Evolutionary conservation across 2,797 vertebrate species (phyloP), one percentile per base, ranked within the genome.

Genomic region (Dryobates pubescens): DNA sequence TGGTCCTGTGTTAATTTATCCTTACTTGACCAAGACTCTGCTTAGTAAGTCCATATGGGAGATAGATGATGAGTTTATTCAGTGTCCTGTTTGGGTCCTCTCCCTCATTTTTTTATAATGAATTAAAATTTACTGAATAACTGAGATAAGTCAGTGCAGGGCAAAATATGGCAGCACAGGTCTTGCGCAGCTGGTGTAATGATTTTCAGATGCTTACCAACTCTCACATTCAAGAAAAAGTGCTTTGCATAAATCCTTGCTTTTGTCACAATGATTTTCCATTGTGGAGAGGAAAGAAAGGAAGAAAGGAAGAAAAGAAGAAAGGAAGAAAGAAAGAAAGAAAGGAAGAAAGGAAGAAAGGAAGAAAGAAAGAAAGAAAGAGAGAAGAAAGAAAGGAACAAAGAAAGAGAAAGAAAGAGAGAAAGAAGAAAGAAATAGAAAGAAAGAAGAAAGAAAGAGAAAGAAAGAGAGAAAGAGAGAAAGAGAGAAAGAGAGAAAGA

Each of bases 191-290:
- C 23, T 82, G 20, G 13, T 79, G 24, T 82, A 91, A 83, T 43
- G 54, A 32, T 89, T 89, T 90, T 26, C 70, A 69, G 63, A n/a
- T 71, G 41, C 53, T 90, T 68, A 54, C 47, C 19, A 43, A 36
- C 41, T 86, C 30, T 82, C 34, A 53, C 22, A 56, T 62, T 88
- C 16, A 45, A 77, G 59, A 89, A 72, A 80, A 45, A 56, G 3
- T n/a, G 41, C 53, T 88, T 90, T 70, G 34, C 17, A 49, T 58
- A 69, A 89, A 65, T 53, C 8, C 69, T 88, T 92, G 34, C 3
- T 17, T 72, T 74, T 88, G 56, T 90, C 75, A 92, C 82, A 86
- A 81, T 76, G 38, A 64, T 90, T 90, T 82, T 83, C 26, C 24
- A 14, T 14, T 45, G 3, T 5, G 19, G 8, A 32, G 71, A 76